These are phyloP conservation scores for Phylloscopus collybita DNA, from an alignment of 2,797 vertebrate genomes.

Conservation along the genomic window DNA sequence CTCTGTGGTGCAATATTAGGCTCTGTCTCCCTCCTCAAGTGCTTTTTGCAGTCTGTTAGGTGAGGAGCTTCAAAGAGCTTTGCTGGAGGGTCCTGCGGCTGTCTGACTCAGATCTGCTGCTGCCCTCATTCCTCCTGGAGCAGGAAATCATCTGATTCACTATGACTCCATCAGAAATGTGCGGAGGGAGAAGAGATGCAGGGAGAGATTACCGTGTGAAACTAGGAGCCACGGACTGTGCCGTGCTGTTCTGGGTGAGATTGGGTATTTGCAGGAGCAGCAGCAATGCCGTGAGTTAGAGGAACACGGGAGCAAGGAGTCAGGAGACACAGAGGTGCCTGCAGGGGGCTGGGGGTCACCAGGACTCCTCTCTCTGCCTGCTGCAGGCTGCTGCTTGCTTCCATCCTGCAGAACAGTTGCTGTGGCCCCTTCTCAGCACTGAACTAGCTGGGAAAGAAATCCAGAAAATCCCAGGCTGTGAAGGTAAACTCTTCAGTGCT, in stretches of 20 bases:
- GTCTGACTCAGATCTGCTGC: background rate
- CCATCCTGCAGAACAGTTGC: background rate
- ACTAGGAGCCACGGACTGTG: background rate
- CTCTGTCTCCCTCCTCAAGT: background rate
- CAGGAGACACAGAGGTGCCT: background rate
- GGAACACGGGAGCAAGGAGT: background rate
- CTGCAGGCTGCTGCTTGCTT: background rate
- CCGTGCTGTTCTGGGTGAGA: background rate
- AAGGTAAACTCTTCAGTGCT: background rate
- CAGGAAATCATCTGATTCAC: background rate
- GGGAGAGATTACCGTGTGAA: background rate
- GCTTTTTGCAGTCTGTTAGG: background rate
- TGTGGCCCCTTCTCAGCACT: background rate
- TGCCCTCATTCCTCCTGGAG: background rate
- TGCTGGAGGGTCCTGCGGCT: background rate
- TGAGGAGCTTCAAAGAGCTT: background rate
- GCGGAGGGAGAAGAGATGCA: background rate
- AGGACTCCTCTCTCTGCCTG: background rate
- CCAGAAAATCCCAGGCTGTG: background rate
- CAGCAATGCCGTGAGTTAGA: fast-evolving
- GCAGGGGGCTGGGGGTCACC: background rate
- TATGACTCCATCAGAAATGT: background rate
- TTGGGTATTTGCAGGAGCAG: fast-evolving
- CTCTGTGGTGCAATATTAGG: background rate
- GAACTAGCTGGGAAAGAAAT: background rate